A percentile compares a stretch with the other conserved stretches of the same genome.
Evolutionary conservation across 2,888 invertebrate species (phyloP).

Genomic region (Lasioglossum villosulum): DNA sequence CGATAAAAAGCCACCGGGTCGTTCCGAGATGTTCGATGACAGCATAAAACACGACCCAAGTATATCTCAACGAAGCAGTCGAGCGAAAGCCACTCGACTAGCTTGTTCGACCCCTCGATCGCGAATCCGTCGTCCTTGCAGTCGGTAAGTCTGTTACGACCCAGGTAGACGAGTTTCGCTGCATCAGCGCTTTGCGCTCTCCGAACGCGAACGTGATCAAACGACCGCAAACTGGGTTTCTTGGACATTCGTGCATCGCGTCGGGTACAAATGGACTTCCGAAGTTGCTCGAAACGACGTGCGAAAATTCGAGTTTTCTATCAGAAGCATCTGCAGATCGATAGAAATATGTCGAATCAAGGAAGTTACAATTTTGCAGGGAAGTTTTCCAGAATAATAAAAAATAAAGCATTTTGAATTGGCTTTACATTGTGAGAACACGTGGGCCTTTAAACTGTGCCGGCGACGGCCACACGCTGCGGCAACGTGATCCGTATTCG

Average conservation of each 20-base stretch:
- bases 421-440: too few relatives aligned
- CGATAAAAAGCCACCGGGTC: constrained; percentile 62
- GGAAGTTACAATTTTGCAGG: too few relatives aligned
- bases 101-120: background rate
- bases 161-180: background rate
- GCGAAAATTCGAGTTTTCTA: background rate
- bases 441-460: too few relatives aligned
- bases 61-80: background rate
- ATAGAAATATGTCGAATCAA: background rate
- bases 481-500: too few relatives aligned
- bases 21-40: constrained; percentile 27
- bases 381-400: too few relatives aligned
- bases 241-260: background rate
- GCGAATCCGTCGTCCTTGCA: background rate
- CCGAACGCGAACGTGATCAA: background rate
- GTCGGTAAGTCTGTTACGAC: background rate
- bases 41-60: constrained; percentile 3
- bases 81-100: background rate
- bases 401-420: too few relatives aligned
- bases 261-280: background rate
- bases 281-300: background rate
- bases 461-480: too few relatives aligned
- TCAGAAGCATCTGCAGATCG: background rate
- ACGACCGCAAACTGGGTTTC: background rate
- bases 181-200: background rate